A percentile compares a stretch with the other conserved stretches of the same genome.
These are phyloP conservation scores for Artibeus lituratus DNA, from an alignment of 2,797 vertebrate species.

Conservation along the genomic window DNA sequence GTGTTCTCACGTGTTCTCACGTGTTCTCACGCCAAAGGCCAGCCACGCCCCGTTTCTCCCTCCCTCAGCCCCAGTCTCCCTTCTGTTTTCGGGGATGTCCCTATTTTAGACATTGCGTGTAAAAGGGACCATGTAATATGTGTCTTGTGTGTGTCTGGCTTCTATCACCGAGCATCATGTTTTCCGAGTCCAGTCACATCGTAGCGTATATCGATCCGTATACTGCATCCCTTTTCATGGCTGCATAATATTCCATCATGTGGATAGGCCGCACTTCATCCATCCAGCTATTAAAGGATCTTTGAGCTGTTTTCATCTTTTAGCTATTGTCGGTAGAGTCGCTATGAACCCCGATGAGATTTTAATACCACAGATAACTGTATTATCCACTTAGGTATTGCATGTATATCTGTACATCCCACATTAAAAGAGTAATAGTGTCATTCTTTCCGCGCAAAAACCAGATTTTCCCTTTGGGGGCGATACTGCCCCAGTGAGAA, in stretches of 20 bases:
- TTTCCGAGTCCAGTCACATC: background rate
- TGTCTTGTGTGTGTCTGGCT: background rate
- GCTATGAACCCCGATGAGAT: background rate
- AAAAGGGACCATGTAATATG: rapidly evolving
- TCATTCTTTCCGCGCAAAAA: no score
- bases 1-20: no score
- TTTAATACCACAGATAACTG: background rate
- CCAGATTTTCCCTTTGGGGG: background rate
- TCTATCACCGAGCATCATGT: background rate
- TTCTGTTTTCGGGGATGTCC: background rate
- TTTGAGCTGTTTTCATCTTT: background rate
- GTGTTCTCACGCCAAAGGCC: background rate
- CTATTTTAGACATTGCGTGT: background rate
- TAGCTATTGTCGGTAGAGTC: no score
- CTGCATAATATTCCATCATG: background rate
- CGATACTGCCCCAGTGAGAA: background rate
- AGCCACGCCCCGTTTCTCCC: no score
- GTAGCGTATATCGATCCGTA: rapidly evolving
- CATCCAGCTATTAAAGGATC: rapidly evolving
- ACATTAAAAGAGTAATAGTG: background rate
- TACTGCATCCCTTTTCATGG: background rate
- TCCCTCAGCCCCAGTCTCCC: no score
- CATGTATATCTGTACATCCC: background rate
- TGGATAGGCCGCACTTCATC: background rate
- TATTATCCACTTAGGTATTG: rapidly evolving